Evolutionary conservation across 2,797 vertebrate genomes (phyloP).

Genomic region (Enteromius trimaculatus): DNA sequence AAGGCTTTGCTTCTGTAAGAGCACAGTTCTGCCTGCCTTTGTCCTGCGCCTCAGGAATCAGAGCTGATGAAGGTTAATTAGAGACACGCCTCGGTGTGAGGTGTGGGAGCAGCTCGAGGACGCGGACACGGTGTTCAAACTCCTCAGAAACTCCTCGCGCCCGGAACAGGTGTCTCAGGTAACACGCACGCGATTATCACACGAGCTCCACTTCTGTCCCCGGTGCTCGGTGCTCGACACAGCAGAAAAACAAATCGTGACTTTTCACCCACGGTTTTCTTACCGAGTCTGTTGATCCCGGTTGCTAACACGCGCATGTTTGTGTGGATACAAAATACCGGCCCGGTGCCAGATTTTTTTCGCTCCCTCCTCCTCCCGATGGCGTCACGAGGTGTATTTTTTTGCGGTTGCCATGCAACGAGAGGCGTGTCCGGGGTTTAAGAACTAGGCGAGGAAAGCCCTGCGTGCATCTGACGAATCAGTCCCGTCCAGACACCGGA

Average conservation of each 20-base stretch:
- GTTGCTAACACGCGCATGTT: constrained; percentile 50
- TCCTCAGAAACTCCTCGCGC: constrained; percentile 49
- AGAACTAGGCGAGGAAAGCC: constrained; percentile 75
- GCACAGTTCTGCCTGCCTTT: background rate
- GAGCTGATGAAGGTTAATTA: constrained; percentile 14
- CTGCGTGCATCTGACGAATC: constrained; percentile 61
- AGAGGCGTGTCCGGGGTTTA: constrained; percentile 80
- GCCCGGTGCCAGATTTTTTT: constrained; percentile 53
- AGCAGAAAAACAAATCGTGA: background rate
- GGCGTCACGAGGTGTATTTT: constrained; percentile 68
- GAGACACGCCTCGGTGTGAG: constrained; percentile 30
- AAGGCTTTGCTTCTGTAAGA: constrained; percentile 11
- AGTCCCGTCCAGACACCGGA: constrained; percentile 39
- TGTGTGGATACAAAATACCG: constrained; percentile 73
- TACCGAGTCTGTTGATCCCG: background rate
- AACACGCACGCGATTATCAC: constrained; percentile 56
- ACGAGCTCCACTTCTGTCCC: background rate
- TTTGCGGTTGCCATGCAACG: constrained; percentile 71
- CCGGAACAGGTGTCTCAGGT: constrained; percentile 68
- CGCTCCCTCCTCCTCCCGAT: constrained; percentile 44
- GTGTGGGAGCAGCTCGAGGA: constrained; percentile 26
- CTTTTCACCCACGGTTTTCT: background rate
- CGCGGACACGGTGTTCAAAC: constrained; percentile 18
- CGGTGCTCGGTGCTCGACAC: background rate
- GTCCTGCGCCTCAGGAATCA: background rate